Conservation (phyloP, 2,888 invertebrate genomes). For the Atrina japonica region DNA sequence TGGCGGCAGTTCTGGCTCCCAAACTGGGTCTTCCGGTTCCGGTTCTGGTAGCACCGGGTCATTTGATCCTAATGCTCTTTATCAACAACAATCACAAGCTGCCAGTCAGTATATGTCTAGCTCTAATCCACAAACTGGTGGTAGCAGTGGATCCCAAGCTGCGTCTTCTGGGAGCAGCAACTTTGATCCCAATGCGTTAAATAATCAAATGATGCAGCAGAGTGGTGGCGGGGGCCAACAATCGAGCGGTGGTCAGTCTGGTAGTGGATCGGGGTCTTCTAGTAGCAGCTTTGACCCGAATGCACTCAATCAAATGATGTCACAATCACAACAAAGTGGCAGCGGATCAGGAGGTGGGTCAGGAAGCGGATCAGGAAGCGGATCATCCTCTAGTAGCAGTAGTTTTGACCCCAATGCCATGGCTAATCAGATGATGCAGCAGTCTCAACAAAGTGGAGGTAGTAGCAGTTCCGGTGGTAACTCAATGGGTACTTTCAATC, state of each 20-base stretch:
- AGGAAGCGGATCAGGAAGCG: background rate
- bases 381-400: constrained; percentile 17
- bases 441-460: constrained; percentile 23
- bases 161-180: constrained; percentile 14
- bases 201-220: constrained; percentile 29
- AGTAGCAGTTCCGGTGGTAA: constrained; percentile 10
- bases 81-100: constrained; percentile 29
- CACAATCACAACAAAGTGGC: constrained; percentile 4
- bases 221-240: constrained; percentile 1
- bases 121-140: constrained; percentile 4
- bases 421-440: constrained; percentile 36
- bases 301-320: constrained; percentile 44
- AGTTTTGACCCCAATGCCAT: constrained; percentile 57
- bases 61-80: constrained; percentile 46
- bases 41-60: constrained; percentile 43
- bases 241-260: background rate
- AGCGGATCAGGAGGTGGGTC: background rate
- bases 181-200: constrained; percentile 38
- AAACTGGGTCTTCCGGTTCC: constrained; percentile 24
- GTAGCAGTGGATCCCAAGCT: constrained; percentile 1
- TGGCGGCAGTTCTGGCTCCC: constrained; percentile 30
- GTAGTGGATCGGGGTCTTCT: background rate
- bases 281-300: constrained; percentile 44
- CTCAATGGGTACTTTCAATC: background rate
- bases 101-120: constrained; percentile 22